Evolutionary conservation across 2,888 invertebrate species (phyloP), one percentile per base, ranked within the genome.

Genomic region (Macropis europaea): DNA sequence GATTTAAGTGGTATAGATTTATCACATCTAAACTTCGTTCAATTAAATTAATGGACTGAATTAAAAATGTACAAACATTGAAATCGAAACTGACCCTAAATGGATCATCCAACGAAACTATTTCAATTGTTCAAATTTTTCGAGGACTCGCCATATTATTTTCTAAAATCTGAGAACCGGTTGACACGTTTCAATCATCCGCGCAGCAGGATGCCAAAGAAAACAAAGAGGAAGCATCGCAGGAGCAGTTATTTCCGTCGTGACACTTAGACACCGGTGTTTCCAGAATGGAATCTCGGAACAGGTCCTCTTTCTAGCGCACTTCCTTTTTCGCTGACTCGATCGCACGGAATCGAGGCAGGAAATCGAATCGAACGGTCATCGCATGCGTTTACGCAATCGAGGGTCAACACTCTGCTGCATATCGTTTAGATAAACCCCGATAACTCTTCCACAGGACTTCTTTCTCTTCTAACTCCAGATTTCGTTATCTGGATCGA

Each of bases 341-440:
- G 57, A 32, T 52, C 56, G 30, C 24, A 45, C n/a, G n/a, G 57
- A 68, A 68, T 68, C 61, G 43, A 53, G 45, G 24, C 52, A 60
- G 69, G 59, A 77, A 73, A 66, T 69, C 34, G 3, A 77, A 77
- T 60, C 68, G 22, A 38, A 52, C 47, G 3, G 42, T 13, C 53
- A 15, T 9, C 62, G 40, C 73, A 62, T 36, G 63, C 68, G 67
- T 82, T 84, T 84, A 75, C 77, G 75, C 79, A 83, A 85, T 68
- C 72, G 78, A 83, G 80, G 84, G 78, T 84, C 82, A 83, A 85
- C 79, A 84, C 69, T 83, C 84, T 64, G 64, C 57, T 72, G 79
- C 77, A 79, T 82, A 79, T 81, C 81, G 67, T 82, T 82, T 78
- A 82, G 81, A 84, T 82, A 83, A 84, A 82, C 76, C 79, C 61